A percentile compares a stretch with the other conserved stretches of the same genome.
These are phyloP conservation scores for Melanophora roralis DNA, from an alignment of 2,888 invertebrate genomes.

Conservation along the genomic window DNA sequence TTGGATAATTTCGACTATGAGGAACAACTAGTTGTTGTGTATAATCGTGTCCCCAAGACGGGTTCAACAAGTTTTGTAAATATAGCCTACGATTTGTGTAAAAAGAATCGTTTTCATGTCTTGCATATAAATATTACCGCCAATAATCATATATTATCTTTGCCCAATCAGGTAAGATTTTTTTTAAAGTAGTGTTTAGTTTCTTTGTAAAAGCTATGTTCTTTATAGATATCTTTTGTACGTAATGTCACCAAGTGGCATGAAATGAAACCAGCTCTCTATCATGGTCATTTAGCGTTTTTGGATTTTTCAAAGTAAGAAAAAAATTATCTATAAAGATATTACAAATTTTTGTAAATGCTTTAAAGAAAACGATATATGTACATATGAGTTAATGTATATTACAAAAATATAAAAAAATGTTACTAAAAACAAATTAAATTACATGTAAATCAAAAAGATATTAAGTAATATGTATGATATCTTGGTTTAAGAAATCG, in stretches of 20 bases:
- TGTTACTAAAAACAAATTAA: too few relatives aligned
- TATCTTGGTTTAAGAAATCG: too few relatives aligned
- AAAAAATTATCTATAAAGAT: not conserved
- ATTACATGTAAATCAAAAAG: too few relatives aligned
- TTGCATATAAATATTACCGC: slow-evolving; percentile 97
- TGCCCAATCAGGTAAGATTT: slow-evolving; percentile 86
- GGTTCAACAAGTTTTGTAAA: slow-evolving; percentile 97
- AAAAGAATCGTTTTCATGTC: slow-evolving; percentile 86
- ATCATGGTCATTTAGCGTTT: slow-evolving; percentile 98
- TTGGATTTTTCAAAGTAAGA: slow-evolving; percentile 93
- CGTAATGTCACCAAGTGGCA: slow-evolving; percentile 94
- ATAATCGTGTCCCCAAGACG: slow-evolving; percentile 98
- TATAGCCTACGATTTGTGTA: slow-evolving; percentile 89
- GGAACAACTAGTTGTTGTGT: slow-evolving; percentile 89
- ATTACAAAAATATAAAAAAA: too few relatives aligned
- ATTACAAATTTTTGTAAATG: too few relatives aligned
- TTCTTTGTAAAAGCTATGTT: not conserved
- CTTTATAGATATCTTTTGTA: slow-evolving; percentile 83
- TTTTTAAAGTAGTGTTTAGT: too few relatives aligned
- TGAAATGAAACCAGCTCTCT: slow-evolving; percentile 93
- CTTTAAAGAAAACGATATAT: too few relatives aligned
- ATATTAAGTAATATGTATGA: too few relatives aligned
- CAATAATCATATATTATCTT: slow-evolving; percentile 95
- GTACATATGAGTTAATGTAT: too few relatives aligned
- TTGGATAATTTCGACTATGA: slow-evolving; percentile 74